Evolutionary conservation across 1,140 invertebrate species (phyloP).

Genomic region (Andrena cerasifolii): DNA sequence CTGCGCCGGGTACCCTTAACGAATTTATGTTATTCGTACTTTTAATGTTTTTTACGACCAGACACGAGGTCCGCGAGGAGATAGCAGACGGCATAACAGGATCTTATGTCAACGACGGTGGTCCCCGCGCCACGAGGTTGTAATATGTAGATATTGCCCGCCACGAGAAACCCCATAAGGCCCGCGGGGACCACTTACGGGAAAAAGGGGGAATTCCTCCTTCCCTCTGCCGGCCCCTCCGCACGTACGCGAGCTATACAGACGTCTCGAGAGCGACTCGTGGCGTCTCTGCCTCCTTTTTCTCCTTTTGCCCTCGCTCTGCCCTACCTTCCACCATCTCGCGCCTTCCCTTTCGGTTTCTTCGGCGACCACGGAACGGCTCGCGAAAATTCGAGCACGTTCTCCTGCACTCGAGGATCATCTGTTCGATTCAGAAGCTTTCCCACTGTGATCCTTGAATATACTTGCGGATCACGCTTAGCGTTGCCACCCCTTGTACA

Average conservation of each 20-base stretch:
- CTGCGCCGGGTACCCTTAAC: slow-evolving; percentile 32
- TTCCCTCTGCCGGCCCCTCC: not conserved
- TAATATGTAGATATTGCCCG: slow-evolving; percentile 73
- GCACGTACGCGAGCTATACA: slow-evolving; percentile 48
- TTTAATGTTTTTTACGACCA: slow-evolving; percentile 72
- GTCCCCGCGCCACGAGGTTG: slow-evolving; percentile 71
- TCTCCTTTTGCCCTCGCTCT: slow-evolving; percentile 38
- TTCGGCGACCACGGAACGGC: not conserved
- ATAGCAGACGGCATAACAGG: slow-evolving; percentile 75
- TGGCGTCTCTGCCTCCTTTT: slow-evolving; percentile 64
- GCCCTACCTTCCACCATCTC: slow-evolving; percentile 15
- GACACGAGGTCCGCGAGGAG: slow-evolving; percentile 66
- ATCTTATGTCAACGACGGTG: slow-evolving; percentile 76
- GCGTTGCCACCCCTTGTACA: too few species aligned
- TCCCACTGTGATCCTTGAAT: too few species aligned
- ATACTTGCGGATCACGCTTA: not conserved
- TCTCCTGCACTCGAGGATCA: not conserved
- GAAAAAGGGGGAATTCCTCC: slow-evolving; percentile 62
- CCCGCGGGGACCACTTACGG: slow-evolving; percentile 70
- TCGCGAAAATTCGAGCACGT: slow-evolving; percentile 22
- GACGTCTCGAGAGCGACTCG: slow-evolving; percentile 64
- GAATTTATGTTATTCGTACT: slow-evolving; percentile 72
- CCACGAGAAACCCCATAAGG: slow-evolving; percentile 71
- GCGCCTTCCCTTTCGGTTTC: slow-evolving; percentile 28
- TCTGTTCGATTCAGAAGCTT: too few species aligned